Evolutionary conservation across 2,113 vertebrate species (phyloP).

Genomic region (Electrona antarctica): DNA sequence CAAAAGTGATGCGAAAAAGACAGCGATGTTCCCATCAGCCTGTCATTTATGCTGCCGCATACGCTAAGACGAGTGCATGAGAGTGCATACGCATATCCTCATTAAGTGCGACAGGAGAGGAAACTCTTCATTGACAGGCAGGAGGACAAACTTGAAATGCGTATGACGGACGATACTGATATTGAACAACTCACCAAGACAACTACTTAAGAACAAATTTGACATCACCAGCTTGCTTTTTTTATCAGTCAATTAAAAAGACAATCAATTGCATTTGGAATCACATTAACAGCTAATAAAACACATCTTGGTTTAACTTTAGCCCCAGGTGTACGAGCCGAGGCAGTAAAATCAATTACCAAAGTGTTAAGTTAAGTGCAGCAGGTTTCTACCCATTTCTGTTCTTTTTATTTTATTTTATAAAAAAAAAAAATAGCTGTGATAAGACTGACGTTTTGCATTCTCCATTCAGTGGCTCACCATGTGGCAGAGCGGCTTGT

Average conservation of each 20-base stretch:
- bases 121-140: background rate
- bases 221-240: slow-evolving; percentile 39
- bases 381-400: slow-evolving; percentile 59
- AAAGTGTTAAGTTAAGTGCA: slow-evolving; percentile 52
- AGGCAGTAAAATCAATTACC: slow-evolving; percentile 27
- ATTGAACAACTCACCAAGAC: slow-evolving; percentile 10
- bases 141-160: slow-evolving; percentile 12
- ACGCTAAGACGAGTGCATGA: slow-evolving; percentile 12
- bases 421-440: slow-evolving; percentile 55
- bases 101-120: background rate
- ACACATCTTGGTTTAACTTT: slow-evolving; percentile 14
- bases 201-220: slow-evolving; percentile 32
- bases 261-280: slow-evolving; percentile 29
- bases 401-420: slow-evolving; percentile 11
- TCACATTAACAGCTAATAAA: slow-evolving; percentile 26
- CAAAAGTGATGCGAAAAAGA: slow-evolving; percentile 43
- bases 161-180: background rate
- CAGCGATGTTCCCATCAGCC: slow-evolving; percentile 47
- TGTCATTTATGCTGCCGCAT: slow-evolving; percentile 37
- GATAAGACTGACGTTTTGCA: slow-evolving; percentile 60
- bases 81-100: slow-evolving; percentile 8
- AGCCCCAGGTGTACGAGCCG: slow-evolving; percentile 7
- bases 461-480: slow-evolving; percentile 68
- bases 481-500: slow-evolving; percentile 70
- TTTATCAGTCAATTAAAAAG: slow-evolving; percentile 46